Conservation (phyloP, 92 coral and sea anemone species). For the Heliopora coerulea region DNA sequence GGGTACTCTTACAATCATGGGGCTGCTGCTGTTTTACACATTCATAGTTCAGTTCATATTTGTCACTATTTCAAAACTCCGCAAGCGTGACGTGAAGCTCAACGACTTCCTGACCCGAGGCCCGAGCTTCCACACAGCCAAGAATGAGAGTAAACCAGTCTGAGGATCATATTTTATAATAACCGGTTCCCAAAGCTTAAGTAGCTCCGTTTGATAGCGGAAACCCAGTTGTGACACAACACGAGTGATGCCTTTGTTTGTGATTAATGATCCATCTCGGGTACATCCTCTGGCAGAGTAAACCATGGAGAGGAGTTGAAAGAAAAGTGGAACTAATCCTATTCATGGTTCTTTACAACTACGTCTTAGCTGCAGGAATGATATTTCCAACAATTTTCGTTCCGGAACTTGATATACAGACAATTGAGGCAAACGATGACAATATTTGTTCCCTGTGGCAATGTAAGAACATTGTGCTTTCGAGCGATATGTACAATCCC, state of each 20-base stretch:
- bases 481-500: not conserved
- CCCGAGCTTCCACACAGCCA: no score
- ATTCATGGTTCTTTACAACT: conserved; percentile 23
- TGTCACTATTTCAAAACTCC: no score
- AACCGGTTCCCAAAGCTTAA: no score
- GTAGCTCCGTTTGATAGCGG: not conserved
- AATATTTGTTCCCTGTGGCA: not conserved
- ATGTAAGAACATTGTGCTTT: not conserved
- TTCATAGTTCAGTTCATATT: no score
- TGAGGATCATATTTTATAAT: no score
- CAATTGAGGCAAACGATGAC: not conserved
- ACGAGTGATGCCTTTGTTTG: conserved; percentile 1
- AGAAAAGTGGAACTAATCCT: conserved; percentile 22
- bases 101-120: no score
- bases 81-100: no score
- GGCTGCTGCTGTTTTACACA: not conserved
- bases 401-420: conserved; percentile 31
- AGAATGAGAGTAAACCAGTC: no score
- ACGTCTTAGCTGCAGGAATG: not conserved
- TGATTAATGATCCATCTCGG: not conserved
- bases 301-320: not conserved
- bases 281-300: not conserved
- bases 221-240: not conserved
- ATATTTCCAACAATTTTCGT: not conserved
- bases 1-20: not conserved